Percentiles rank a stretch among this genome's conserved stretches.
Conservation (phyloP, 23 tunicate genomes). For the Diplosoma virens region DNA sequence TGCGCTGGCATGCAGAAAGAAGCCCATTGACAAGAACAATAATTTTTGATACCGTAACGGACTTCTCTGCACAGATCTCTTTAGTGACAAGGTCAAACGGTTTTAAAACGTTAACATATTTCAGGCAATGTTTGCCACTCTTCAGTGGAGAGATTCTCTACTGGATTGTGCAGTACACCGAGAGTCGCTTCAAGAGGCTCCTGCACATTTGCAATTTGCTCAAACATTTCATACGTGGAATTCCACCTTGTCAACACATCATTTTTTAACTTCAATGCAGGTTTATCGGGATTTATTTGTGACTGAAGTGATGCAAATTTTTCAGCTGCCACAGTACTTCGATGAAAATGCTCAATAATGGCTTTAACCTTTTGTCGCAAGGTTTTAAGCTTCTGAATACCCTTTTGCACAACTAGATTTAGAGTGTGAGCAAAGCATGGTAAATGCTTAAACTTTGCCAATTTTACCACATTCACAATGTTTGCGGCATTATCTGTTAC, state of each 20-base stretch:
- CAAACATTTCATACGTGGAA: neutral
- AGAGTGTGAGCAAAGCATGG: conserved; percentile 5
- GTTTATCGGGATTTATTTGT: neutral
- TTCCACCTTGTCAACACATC: neutral
- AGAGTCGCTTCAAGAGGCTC: neutral
- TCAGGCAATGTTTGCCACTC: neutral
- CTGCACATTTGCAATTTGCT: neutral
- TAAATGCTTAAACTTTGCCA: neutral
- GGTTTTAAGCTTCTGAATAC: neutral
- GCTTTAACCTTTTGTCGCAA: neutral
- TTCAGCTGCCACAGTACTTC: neutral
- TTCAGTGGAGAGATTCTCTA: neutral
- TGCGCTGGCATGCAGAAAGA: neutral
- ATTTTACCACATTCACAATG: neutral
- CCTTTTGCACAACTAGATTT: neutral
- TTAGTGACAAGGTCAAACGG: neutral
- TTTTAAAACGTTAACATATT: neutral
- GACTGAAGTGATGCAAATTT: conserved; percentile 4
- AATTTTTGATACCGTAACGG: neutral
- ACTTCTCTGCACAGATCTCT: neutral
- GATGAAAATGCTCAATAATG: neutral
- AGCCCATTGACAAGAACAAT: neutral
- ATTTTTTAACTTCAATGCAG: conserved; percentile 1
- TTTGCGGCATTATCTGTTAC: conserved; percentile 5
- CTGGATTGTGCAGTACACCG: conserved; percentile 1